These are phyloP conservation scores for Arnoldichthys spilopterus DNA, from an alignment of 2,797 vertebrate species.

Conservation along the genomic window DNA sequence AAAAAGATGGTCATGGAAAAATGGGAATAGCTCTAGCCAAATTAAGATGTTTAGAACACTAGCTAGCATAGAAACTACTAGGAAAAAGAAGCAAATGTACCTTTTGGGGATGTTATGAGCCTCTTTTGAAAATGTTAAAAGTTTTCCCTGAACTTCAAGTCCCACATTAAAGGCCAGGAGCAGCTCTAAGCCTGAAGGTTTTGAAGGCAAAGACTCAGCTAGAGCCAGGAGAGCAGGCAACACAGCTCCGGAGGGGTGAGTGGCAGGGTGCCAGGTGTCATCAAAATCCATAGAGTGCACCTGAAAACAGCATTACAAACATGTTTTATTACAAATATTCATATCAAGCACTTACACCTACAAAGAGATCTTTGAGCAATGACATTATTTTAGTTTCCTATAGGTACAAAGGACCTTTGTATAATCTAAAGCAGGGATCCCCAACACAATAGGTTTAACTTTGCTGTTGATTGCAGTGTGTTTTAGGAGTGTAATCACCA, in stretches of 20 bases:
- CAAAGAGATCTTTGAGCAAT: too few species aligned
- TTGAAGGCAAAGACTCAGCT: slow-evolving; percentile 78
- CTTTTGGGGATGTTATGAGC: slow-evolving; percentile 90
- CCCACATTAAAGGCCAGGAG: slow-evolving; percentile 93
- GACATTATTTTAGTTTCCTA: too few species aligned
- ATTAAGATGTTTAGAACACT: not conserved
- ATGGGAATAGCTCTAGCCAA: not conserved
- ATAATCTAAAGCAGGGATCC: too few species aligned
- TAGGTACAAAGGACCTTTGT: too few species aligned
- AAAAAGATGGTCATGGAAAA: not conserved
- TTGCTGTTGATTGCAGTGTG: too few species aligned
- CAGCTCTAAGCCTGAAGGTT: slow-evolving; percentile 85
- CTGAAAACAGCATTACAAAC: slow-evolving; percentile 63
- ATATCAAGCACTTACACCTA: not conserved
- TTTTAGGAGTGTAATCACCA: too few species aligned
- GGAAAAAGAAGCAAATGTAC: slow-evolving; percentile 63
- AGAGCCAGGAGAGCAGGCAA: slow-evolving; percentile 87
- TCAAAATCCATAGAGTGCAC: slow-evolving; percentile 98
- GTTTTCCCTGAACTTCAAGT: slow-evolving; percentile 89
- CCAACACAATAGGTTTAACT: too few species aligned
- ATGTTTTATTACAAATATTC: not conserved
- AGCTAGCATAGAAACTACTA: not conserved
- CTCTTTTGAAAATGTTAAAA: slow-evolving; percentile 89
- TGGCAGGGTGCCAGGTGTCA: slow-evolving; percentile 95
- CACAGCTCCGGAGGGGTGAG: slow-evolving; percentile 90